phyloP scores from a whole-genome alignment of 2,113 vertebrate species.

The Malurus melanocephalus region DNA sequence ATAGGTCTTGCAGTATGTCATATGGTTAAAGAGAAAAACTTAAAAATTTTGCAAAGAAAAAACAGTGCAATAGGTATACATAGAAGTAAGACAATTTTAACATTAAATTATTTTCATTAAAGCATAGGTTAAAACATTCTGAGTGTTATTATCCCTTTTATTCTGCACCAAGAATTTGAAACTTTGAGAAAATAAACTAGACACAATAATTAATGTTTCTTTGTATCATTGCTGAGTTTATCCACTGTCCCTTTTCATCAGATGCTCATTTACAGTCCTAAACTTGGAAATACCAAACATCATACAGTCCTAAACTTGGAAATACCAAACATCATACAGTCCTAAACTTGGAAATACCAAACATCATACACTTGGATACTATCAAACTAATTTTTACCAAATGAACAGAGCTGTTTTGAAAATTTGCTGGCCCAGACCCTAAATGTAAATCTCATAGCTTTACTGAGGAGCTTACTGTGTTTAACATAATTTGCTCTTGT shows the following conservation, averaged over 20 bases:
- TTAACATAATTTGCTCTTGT: background rate
- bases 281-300: background rate
- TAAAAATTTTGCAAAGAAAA: background rate
- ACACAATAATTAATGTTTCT: background rate
- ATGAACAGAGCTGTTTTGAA: background rate
- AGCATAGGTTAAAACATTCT: background rate
- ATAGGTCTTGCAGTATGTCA: background rate
- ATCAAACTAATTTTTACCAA: background rate
- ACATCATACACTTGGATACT: background rate
- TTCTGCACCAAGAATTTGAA: background rate
- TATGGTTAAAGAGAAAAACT: background rate
- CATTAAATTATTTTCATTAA: accelerated
- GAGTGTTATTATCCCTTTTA: background rate
- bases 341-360: background rate
- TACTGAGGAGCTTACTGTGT: background rate
- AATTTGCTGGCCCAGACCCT: background rate
- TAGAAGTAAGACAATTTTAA: background rate
- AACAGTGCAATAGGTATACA: background rate
- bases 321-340: background rate
- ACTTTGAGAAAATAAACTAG: background rate
- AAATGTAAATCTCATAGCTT: background rate
- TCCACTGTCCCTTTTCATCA: background rate
- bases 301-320: background rate
- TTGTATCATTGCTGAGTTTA: background rate
- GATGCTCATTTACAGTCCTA: background rate